Percentiles rank a stretch among this genome's conserved stretches.
Conservation (phyloP, 2,888 invertebrate species). For the Minunthozetes semirufus region DNA sequence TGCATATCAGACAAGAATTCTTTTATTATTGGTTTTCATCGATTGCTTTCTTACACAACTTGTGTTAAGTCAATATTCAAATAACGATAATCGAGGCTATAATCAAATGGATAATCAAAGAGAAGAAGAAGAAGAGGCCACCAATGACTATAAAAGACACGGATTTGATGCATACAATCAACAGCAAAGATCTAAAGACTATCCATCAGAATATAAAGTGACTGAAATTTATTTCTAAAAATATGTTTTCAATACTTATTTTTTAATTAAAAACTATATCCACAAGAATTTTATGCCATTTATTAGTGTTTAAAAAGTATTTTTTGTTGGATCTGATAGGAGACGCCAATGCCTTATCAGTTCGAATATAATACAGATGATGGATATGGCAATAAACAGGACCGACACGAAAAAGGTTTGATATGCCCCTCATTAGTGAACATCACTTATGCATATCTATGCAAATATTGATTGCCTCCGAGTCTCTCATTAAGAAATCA, state of each 20-base stretch:
- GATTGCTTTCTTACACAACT: background rate
- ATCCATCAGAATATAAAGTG: slow-evolving; percentile 13
- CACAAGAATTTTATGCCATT: background rate
- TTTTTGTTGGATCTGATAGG: background rate
- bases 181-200: background rate
- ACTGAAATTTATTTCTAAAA: background rate
- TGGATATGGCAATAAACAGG: slow-evolving; percentile 31
- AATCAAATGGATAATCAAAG: background rate
- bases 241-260: too few relatives aligned
- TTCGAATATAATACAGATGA: slow-evolving; percentile 28
- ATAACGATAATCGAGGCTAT: background rate
- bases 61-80: background rate
- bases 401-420: slow-evolving; percentile 29
- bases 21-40: background rate
- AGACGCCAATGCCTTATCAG: slow-evolving; percentile 33
- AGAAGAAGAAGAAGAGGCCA: background rate
- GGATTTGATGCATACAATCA: background rate
- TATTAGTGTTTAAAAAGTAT: background rate
- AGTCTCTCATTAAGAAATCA: background rate
- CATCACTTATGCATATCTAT: background rate
- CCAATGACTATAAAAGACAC: background rate
- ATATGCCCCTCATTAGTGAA: background rate
- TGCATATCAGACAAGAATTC: background rate
- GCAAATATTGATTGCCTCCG: background rate
- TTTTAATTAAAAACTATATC: background rate